These are phyloP conservation scores for Apis cerana DNA, from an alignment of 1,140 invertebrate species.

Conservation along the genomic window DNA sequence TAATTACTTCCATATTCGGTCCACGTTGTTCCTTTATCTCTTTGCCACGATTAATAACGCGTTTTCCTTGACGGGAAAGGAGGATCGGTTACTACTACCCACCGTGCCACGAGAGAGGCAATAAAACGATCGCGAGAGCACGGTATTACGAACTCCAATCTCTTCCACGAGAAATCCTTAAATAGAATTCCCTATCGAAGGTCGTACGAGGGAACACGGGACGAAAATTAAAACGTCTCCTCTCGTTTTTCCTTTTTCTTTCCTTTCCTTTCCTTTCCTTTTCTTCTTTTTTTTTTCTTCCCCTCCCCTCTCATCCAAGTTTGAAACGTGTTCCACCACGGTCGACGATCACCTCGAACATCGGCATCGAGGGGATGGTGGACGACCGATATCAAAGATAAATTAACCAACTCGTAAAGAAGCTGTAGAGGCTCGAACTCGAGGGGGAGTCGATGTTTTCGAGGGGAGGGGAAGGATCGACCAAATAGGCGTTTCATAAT, in stretches of 20 bases:
- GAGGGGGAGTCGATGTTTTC: slow-evolving; percentile 17
- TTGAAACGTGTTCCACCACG: background rate
- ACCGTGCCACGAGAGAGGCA: background rate
- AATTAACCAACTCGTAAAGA: slow-evolving; percentile 30
- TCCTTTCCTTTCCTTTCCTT: no score
- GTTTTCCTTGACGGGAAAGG: no score
- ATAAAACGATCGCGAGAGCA: slow-evolving; percentile 20
- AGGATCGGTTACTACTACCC: no score
- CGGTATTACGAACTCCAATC: slow-evolving; percentile 35
- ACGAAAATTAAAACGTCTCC: slow-evolving; percentile 15
- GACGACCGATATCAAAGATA: slow-evolving; percentile 36
- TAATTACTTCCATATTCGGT: no score
- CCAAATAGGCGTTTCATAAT: slow-evolving; percentile 42
- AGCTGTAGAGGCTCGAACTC: background rate
- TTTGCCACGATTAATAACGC: no score
- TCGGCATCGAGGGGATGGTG: background rate
- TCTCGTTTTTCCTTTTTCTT: no score
- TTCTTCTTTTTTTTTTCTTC: no score
- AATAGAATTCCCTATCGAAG: background rate
- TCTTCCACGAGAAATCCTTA: background rate
- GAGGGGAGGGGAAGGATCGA: slow-evolving; percentile 2
- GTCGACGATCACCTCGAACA: no score
- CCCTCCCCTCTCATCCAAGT: background rate
- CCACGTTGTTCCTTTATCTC: no score
- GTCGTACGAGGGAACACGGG: background rate